phyloP scores from a whole-genome alignment of 2,888 invertebrate genomes.

The Zele albiditarsus region DNA sequence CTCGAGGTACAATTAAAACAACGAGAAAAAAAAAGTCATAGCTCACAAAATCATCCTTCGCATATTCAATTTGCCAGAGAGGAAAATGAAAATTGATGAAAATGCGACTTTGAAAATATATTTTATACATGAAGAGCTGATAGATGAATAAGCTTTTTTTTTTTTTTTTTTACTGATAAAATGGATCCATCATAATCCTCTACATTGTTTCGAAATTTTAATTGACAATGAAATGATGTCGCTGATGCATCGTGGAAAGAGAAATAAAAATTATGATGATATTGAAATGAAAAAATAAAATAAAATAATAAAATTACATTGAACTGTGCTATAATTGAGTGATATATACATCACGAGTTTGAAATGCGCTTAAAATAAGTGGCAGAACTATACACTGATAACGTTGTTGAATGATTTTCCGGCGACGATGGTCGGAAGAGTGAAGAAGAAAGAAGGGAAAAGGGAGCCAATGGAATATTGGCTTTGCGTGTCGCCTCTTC shows the following conservation, averaged over 20 bases:
- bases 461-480: slow-evolving; percentile 29
- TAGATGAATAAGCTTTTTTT: background rate
- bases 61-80: background rate
- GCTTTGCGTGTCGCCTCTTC: slow-evolving; percentile 32
- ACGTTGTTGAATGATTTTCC: slow-evolving; percentile 33
- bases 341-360: slow-evolving; percentile 1
- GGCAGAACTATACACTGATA: slow-evolving; percentile 19
- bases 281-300: background rate
- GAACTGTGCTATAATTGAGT: background rate
- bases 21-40: background rate
- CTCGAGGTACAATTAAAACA: background rate
- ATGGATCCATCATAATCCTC: background rate
- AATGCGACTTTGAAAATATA: background rate
- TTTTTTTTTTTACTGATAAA: background rate
- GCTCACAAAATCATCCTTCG: background rate
- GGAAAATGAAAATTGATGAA: background rate
- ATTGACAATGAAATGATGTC: background rate
- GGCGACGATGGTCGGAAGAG: background rate
- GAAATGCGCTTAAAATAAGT: slow-evolving; percentile 24
- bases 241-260: background rate
- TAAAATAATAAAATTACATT: background rate
- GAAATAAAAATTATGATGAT: background rate
- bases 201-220: background rate
- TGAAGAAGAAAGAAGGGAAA: background rate
- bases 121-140: background rate